These are phyloP conservation scores for Anastrepha obliqua DNA, from an alignment of 1,140 invertebrate genomes.

Conservation along the genomic window DNA sequence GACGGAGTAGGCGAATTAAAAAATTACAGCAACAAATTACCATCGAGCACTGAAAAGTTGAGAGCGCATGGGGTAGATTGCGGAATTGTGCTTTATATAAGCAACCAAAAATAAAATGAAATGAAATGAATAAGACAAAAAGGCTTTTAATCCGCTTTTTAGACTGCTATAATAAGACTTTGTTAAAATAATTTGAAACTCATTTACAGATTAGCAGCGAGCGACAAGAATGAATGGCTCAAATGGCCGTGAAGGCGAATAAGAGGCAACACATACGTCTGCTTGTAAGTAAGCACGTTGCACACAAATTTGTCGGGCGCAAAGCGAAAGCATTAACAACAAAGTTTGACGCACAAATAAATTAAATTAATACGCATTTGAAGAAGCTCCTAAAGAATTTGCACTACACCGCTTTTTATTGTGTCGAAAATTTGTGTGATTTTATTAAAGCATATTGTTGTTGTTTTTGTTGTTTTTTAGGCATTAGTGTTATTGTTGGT, in stretches of 20 bases:
- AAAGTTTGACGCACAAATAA: constrained; percentile 12
- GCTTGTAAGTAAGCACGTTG: no score
- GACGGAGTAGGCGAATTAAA: neutral
- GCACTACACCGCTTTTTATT: neutral
- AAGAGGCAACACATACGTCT: neutral
- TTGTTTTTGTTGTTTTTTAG: neutral
- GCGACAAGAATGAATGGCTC: neutral
- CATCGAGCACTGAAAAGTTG: neutral
- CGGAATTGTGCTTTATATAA: no score
- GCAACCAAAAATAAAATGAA: neutral
- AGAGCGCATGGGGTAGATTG: neutral
- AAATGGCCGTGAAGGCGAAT: neutral
- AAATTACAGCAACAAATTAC: constrained; percentile 33
- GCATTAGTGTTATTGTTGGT: neutral
- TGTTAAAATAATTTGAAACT: constrained; percentile 47
- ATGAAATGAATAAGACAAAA: constrained; percentile 35
- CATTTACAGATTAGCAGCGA: constrained; percentile 37
- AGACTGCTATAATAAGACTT: constrained; percentile 30
- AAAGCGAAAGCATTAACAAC: neutral
- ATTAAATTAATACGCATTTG: constrained; percentile 38
- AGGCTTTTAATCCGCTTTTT: constrained; percentile 45
- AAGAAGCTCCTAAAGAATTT: constrained; percentile 37
- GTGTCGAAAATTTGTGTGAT: neutral
- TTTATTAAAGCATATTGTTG: neutral
- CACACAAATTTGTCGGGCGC: neutral